These are phyloP conservation scores for Terrapene triunguis DNA, from an alignment of 2,113 vertebrate species.

Conservation along the genomic window DNA sequence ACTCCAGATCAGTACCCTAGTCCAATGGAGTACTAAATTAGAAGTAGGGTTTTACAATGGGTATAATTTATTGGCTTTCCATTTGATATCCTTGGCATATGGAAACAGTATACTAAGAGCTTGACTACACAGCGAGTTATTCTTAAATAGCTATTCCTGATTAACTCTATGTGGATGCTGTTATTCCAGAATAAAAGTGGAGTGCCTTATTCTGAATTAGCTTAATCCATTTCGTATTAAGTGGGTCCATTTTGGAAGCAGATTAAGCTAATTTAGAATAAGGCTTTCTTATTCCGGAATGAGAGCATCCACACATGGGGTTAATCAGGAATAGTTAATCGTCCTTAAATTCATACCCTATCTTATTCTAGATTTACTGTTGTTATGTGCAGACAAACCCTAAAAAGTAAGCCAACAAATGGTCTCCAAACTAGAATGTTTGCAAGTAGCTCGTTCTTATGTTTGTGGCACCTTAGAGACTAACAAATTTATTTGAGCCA, in stretches of 20 bases:
- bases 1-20: not conserved
- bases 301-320: not conserved
- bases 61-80: not conserved
- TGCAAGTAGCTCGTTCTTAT: not conserved
- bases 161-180: not conserved
- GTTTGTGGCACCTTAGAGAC: too few relatives aligned
- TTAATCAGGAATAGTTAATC: not conserved
- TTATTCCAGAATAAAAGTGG: not conserved
- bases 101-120: not conserved
- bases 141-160: not conserved
- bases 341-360: not conserved
- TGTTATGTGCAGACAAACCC: not conserved
- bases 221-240: not conserved
- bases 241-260: not conserved
- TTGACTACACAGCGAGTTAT: not conserved
- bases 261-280: not conserved
- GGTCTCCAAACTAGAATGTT: not conserved
- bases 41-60: not conserved
- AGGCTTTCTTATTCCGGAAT: not conserved
- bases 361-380: not conserved
- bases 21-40: not conserved
- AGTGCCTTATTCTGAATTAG: not conserved
- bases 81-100: not conserved
- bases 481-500: too few relatives aligned
- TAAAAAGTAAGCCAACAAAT: not conserved